Percentiles rank a stretch among this genome's conserved stretches.
phyloP scores from a whole-genome alignment of 2,113 vertebrate species.

The Notechis scutatus region DNA sequence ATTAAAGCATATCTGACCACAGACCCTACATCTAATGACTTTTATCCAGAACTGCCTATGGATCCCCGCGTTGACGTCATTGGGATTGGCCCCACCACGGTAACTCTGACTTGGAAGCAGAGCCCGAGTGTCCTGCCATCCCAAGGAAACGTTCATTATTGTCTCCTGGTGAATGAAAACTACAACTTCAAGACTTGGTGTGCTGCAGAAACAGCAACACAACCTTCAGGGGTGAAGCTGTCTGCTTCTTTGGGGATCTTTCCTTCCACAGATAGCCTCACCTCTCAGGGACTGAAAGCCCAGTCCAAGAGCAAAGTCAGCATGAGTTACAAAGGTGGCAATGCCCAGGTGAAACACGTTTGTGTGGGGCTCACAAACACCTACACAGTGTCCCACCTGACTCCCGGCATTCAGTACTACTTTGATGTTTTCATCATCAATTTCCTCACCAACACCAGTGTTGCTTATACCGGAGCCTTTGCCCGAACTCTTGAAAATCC shows the following conservation, averaged over 20 bases:
- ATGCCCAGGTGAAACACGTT: conserved; percentile 68
- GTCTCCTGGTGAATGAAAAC: conserved; percentile 79
- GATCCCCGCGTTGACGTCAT: conserved; percentile 77
- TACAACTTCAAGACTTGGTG: conserved; percentile 84
- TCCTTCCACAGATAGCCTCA: conserved; percentile 44
- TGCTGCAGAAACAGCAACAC: conserved; percentile 68
- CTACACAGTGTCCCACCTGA: conserved; percentile 78
- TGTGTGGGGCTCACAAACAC: conserved; percentile 79
- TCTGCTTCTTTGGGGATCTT: conserved; percentile 30
- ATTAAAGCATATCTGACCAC: conserved; percentile 75
- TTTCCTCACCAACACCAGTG: conserved; percentile 75
- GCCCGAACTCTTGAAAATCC: conserved; percentile 80
- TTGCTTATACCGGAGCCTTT: conserved; percentile 76
- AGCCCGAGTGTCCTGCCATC: conserved; percentile 71
- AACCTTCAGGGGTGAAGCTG: conserved; percentile 48
- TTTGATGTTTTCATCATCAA: conserved; percentile 85
- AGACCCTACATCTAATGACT: conserved; percentile 64
- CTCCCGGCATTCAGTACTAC: conserved; percentile 81
- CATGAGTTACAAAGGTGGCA: conserved; percentile 52
- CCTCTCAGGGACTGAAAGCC: conserved; percentile 56
- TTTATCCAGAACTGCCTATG: conserved; percentile 78
- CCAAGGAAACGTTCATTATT: conserved; percentile 75
- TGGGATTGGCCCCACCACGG: conserved; percentile 78
- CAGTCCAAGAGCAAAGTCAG: conserved; percentile 50
- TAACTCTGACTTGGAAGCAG: conserved; percentile 82